A percentile compares a stretch with the other conserved stretches of the same genome.
These are phyloP conservation scores for Chelmon rostratus DNA, from an alignment of 2,797 vertebrate species.

Conservation along the genomic window DNA sequence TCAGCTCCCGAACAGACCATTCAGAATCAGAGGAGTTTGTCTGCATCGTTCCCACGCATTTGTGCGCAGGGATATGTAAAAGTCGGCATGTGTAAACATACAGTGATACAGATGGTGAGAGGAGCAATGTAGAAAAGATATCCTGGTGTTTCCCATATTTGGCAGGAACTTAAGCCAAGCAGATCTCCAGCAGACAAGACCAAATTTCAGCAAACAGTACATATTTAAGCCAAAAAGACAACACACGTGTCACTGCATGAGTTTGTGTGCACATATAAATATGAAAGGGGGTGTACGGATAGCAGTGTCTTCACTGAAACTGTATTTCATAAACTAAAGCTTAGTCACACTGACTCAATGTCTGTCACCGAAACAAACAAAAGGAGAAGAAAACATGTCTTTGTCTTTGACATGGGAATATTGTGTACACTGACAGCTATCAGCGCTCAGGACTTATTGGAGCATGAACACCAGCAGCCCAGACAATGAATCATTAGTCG, in stretches of 20 bases:
- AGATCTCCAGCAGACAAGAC: background rate
- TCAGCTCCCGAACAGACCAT: conserved; percentile 22
- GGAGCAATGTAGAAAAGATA: conserved; percentile 14
- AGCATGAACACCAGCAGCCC: conserved; percentile 65
- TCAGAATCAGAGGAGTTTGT: conserved; percentile 30
- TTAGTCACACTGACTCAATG: conserved; percentile 70
- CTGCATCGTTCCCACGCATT: conserved; percentile 24
- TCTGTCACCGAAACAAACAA: conserved; percentile 52
- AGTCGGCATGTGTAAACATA: background rate
- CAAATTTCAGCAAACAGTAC: conserved; percentile 6
- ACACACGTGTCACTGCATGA: background rate
- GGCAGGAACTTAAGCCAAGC: conserved; percentile 1
- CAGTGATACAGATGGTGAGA: background rate
- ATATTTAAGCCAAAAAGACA: background rate
- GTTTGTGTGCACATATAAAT: background rate
- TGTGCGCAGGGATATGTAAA: background rate
- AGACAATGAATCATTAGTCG: conserved; percentile 74
- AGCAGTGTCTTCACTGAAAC: conserved; percentile 6
- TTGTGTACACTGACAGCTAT: conserved; percentile 38
- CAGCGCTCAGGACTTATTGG: conserved; percentile 57
- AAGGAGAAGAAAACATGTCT: conserved; percentile 9
- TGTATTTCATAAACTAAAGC: conserved; percentile 33
- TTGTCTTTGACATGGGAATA: conserved; percentile 47
- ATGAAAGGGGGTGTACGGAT: background rate
- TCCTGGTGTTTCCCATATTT: conserved; percentile 43